These are phyloP conservation scores for Yoshiicerus persimilis DNA, from an alignment of 1,140 invertebrate genomes.

Conservation along the genomic window DNA sequence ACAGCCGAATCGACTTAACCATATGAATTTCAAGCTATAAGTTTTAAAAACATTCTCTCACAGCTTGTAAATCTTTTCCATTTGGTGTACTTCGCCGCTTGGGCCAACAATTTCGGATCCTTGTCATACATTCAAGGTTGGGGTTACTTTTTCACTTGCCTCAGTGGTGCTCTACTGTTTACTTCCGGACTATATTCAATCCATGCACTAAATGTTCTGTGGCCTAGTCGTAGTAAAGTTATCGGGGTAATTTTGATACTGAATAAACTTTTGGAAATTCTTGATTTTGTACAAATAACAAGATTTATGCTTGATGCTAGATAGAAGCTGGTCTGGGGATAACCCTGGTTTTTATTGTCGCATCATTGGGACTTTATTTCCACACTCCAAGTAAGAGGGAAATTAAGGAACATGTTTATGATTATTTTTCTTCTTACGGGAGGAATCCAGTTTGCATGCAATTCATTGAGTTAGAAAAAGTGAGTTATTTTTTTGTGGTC, in stretches of 20 bases:
- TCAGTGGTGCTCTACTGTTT: background rate
- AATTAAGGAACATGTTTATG: background rate
- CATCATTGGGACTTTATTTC: background rate
- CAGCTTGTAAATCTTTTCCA: background rate
- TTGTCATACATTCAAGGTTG: background rate
- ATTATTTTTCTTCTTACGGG: background rate
- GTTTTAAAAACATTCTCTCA: background rate
- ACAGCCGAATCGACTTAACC: too few species aligned
- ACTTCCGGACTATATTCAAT: background rate
- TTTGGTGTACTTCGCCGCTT: background rate
- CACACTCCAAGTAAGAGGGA: background rate
- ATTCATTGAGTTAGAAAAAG: background rate
- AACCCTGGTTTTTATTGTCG: background rate
- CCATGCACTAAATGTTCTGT: background rate
- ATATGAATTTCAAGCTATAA: background rate
- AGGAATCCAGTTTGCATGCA: background rate
- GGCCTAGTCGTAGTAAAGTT: background rate
- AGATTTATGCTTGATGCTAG: background rate
- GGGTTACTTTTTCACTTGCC: background rate
- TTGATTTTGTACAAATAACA: background rate
- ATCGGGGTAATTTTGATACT: background rate
- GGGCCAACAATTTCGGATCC: background rate
- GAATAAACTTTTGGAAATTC: background rate
- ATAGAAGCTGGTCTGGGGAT: background rate
- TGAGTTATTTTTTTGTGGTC: background rate